Evolutionary conservation across 2,797 vertebrate genomes (phyloP).

Genomic region (Chloroceryle inda): DNA sequence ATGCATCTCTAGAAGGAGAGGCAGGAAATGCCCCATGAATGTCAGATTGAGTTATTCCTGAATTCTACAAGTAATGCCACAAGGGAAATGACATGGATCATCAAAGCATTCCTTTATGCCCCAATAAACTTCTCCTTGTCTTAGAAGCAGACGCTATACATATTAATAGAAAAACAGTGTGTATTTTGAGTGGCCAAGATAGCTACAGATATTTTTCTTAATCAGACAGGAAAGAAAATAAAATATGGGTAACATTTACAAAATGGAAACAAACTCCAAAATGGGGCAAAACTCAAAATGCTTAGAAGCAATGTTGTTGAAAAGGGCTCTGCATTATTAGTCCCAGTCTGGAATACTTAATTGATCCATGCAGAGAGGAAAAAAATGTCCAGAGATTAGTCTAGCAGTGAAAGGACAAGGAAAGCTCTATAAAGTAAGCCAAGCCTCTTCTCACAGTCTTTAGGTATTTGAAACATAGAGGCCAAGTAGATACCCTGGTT

Average conservation of each 20-base stretch:
- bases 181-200: neutral
- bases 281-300: neutral
- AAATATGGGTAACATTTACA: neutral
- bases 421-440: neutral
- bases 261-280: neutral
- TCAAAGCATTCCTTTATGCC: slow-evolving; percentile 52
- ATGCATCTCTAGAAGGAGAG: slow-evolving; percentile 12
- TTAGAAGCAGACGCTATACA: slow-evolving; percentile 17
- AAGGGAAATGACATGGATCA: slow-evolving; percentile 32
- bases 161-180: neutral
- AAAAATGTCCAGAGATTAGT: neutral
- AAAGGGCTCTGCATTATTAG: neutral
- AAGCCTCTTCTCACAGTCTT: neutral
- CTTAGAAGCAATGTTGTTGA: neutral
- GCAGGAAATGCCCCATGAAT: slow-evolving; percentile 61
- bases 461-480: neutral
- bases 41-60: slow-evolving; percentile 63
- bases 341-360: neutral
- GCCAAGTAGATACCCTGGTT: neutral
- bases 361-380: neutral
- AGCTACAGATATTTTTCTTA: neutral
- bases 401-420: neutral
- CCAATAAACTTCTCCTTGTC: slow-evolving; percentile 26
- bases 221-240: neutral
- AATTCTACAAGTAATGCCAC: slow-evolving; percentile 45